Conservation (phyloP, 2,797 vertebrate genomes). For the Brachyalestes nurse region DNA sequence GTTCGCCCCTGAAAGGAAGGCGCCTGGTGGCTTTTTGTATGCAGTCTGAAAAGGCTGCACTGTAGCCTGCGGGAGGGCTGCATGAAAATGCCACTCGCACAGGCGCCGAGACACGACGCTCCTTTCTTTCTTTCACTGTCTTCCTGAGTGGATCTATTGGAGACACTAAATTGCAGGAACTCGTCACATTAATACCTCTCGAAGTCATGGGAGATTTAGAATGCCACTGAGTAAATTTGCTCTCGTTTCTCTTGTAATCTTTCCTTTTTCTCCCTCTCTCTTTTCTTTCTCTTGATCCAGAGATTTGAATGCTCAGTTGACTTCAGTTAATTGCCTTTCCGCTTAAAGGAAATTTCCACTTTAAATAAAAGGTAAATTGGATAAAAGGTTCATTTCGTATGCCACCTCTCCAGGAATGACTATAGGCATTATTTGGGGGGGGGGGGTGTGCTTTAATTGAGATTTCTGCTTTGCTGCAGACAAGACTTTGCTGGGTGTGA, state of each 20-base stretch:
- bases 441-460: constrained; percentile 75
- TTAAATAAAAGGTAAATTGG: constrained; percentile 85
- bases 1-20: constrained; percentile 41
- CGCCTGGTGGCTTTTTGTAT: constrained; percentile 51
- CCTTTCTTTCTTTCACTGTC: constrained; percentile 61
- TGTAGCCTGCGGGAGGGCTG: constrained; percentile 60
- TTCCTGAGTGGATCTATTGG: constrained; percentile 75
- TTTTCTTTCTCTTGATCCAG: constrained; percentile 72
- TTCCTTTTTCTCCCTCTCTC: constrained; percentile 61
- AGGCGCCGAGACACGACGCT: constrained; percentile 65
- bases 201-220: constrained; percentile 77
- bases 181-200: constrained; percentile 78
- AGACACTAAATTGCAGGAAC: constrained; percentile 79
- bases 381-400: constrained; percentile 80
- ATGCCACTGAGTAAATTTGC: constrained; percentile 77
- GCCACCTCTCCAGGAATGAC: constrained; percentile 75
- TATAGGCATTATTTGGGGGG: constrained; percentile 76
- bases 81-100: constrained; percentile 58
- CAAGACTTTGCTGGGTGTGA: constrained; percentile 65
- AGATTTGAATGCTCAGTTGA: constrained; percentile 83
- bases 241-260: constrained; percentile 77
- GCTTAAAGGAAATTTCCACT: constrained; percentile 77
- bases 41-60: constrained; percentile 65
- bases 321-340: constrained; percentile 85
- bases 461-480: constrained; percentile 82